phyloP scores from a whole-genome alignment of 2,113 vertebrate genomes.

The Macrotis lagotis region DNA sequence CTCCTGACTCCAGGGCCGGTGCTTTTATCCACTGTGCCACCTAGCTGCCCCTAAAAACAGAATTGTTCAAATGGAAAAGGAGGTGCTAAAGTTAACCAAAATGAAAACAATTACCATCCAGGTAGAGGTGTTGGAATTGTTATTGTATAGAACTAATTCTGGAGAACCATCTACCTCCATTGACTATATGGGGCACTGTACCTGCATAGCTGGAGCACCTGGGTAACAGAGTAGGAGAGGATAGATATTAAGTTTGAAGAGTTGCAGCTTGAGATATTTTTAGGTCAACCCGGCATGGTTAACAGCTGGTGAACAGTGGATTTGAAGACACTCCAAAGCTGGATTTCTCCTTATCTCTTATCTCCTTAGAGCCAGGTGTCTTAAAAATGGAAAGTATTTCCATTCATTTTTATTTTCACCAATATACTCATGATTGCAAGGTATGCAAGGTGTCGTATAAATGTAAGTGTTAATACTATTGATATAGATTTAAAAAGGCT shows the following conservation, averaged over 20 bases:
- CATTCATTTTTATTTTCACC: slow-evolving; percentile 35
- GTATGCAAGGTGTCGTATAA: slow-evolving; percentile 24
- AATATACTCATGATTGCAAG: slow-evolving; percentile 25
- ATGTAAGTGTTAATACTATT: neutral
- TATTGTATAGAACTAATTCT: neutral
- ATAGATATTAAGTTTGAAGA: neutral
- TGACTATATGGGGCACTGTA: neutral
- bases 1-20: too few species aligned
- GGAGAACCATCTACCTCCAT: neutral
- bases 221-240: fast-evolving
- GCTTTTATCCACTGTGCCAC: too few species aligned
- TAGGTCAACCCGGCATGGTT: too few species aligned
- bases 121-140: neutral
- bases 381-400: neutral
- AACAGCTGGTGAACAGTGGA: neutral
- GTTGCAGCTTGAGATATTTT: neutral
- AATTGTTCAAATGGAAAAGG: too few species aligned
- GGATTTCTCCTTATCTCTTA: neutral
- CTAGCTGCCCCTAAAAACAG: too few species aligned
- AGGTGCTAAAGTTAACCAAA: too few species aligned
- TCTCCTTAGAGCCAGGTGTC: neutral
- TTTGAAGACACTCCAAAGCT: neutral
- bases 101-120: too few species aligned
- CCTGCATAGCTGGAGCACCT: neutral
- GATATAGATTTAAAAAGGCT: neutral